A percentile compares a stretch with the other conserved stretches of the same genome.
Conservation (phyloP, 2,797 vertebrate genomes). For the Lutjanus argentimaculatus region DNA sequence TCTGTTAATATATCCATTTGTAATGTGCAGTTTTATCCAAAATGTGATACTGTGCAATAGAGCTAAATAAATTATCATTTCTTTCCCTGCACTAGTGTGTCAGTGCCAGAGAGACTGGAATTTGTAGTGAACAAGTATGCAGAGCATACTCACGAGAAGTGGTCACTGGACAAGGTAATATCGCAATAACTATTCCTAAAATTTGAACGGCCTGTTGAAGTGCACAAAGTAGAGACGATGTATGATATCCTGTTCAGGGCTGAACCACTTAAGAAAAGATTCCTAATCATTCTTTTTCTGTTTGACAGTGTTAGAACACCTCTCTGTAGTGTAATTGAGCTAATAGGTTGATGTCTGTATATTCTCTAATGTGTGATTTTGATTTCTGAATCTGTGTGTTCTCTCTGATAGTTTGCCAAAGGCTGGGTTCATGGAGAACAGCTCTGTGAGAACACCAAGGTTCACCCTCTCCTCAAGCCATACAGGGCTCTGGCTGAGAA, state of each 20-base stretch:
- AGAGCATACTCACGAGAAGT: constrained; percentile 96
- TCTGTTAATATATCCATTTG: neutral
- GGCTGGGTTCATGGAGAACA: constrained; percentile 97
- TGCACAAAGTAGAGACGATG: constrained; percentile 23
- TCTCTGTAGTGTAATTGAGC: constrained; percentile 17
- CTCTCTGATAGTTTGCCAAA: constrained; percentile 89
- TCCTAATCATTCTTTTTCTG: constrained; percentile 14
- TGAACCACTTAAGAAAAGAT: constrained; percentile 8
- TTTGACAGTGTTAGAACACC: constrained; percentile 31
- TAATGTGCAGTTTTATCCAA: neutral
- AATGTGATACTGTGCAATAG: neutral
- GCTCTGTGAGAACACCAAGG: constrained; percentile 92
- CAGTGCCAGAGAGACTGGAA: constrained; percentile 92
- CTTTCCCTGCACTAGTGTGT: constrained; percentile 82
- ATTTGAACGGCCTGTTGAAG: constrained; percentile 1
- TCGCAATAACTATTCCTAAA: constrained; percentile 19
- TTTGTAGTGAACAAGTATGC: constrained; percentile 96
- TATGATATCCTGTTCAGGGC: constrained; percentile 3
- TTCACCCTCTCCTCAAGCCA: constrained; percentile 96
- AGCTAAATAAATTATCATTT: constrained; percentile 25
- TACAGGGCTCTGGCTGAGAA: constrained; percentile 95
- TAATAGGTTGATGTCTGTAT: constrained; percentile 26
- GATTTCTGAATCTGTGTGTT: constrained; percentile 38
- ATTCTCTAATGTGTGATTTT: constrained; percentile 8
- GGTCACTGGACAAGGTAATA: constrained; percentile 97